Percentiles rank a stretch among this genome's conserved stretches.
Conservation (phyloP, 2,888 invertebrate genomes). For the Notodonta dromedarius region DNA sequence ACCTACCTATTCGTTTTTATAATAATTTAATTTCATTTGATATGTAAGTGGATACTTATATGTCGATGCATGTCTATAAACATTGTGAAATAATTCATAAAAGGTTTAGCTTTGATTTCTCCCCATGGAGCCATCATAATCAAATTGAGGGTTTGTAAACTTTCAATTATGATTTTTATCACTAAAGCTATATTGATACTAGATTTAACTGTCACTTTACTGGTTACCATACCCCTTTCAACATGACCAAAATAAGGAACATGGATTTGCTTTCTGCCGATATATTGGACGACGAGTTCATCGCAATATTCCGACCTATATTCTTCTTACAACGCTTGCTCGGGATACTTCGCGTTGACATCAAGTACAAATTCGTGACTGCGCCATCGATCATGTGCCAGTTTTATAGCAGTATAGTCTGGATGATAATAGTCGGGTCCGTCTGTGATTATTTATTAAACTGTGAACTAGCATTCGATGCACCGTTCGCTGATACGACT, state of each 20-base stretch:
- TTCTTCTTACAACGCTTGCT: conserved; percentile 47
- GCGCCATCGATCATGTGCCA: conserved; percentile 44
- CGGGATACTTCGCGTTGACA: conserved; percentile 55
- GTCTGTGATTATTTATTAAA: conserved; percentile 30
- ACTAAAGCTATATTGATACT: background rate
- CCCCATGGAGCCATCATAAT: background rate
- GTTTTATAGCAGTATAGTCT: conserved; percentile 45
- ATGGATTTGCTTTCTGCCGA: conserved; percentile 54
- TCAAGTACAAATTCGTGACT: conserved; percentile 58
- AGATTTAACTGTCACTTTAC: background rate
- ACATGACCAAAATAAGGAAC: conserved; percentile 23
- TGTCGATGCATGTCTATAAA: too few species aligned
- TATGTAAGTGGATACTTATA: too few species aligned
- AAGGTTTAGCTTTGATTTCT: conserved; percentile 2
- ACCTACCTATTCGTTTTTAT: background rate
- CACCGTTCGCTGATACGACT: conserved; percentile 38
- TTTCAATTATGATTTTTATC: background rate
- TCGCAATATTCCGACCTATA: conserved; percentile 51
- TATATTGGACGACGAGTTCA: conserved; percentile 60
- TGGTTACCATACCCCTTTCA: background rate
- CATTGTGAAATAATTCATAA: background rate
- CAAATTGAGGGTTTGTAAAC: background rate
- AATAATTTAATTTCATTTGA: too few species aligned
- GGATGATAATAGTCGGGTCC: conserved; percentile 41
- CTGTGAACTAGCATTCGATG: conserved; percentile 38